Evolutionary conservation across 1,140 invertebrate genomes (phyloP).

Genomic region (Aphelenchoides fujianensis): DNA sequence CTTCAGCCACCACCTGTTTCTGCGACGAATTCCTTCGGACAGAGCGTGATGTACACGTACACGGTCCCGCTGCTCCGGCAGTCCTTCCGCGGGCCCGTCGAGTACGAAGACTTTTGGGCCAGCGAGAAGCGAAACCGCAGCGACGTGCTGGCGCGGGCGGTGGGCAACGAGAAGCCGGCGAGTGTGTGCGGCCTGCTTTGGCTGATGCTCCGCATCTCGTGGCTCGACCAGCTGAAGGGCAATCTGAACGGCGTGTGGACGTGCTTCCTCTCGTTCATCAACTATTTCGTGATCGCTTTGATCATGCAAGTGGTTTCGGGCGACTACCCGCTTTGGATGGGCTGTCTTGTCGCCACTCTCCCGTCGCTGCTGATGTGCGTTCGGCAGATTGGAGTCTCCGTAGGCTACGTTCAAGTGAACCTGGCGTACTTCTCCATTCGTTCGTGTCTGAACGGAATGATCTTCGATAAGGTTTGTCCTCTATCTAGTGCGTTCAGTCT

Average conservation of each 20-base stretch:
- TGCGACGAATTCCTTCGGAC: background rate
- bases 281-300: background rate
- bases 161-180: background rate
- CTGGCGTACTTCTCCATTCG: background rate
- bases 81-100: background rate
- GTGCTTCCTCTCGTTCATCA: background rate
- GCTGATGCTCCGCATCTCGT: background rate
- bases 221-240: background rate
- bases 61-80: background rate
- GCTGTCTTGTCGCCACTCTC: background rate
- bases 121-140: background rate
- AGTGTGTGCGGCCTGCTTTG: background rate
- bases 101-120: background rate
- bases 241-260: background rate
- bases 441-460: background rate
- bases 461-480: conserved; percentile 10
- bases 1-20: background rate
- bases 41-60: background rate
- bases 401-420: background rate
- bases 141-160: background rate
- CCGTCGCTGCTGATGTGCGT: background rate
- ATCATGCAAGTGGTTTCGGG: background rate
- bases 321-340: background rate
- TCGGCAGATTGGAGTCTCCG: background rate
- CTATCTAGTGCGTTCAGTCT: background rate